Conservation (phyloP, 2,888 invertebrate species). For the Geophilus truncorum region DNA sequence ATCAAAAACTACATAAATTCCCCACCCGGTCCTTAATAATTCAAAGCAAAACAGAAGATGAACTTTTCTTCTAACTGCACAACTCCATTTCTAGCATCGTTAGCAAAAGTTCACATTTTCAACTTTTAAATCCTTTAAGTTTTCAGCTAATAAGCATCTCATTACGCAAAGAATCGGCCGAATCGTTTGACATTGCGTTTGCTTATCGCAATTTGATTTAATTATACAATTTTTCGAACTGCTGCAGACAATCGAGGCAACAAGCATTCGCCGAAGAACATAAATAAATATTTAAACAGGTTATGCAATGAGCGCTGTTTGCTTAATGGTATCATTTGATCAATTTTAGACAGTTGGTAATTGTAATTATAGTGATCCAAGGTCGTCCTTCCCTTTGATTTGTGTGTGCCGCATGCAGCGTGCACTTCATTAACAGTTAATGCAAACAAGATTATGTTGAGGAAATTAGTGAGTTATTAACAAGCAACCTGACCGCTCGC, state of each 20-base stretch:
- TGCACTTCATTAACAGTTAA: conserved; percentile 21
- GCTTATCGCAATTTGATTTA: too few species aligned
- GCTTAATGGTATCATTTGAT: background rate
- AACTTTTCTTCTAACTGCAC: too few species aligned
- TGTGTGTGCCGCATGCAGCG: conserved; percentile 27
- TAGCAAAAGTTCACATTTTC: too few species aligned
- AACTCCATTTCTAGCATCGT: too few species aligned
- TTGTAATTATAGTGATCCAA: conserved; percentile 18
- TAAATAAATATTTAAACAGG: background rate
- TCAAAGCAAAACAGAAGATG: too few species aligned
- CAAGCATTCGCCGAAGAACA: background rate
- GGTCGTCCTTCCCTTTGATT: conserved; percentile 9
- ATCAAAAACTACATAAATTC: too few species aligned
- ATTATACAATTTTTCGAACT: too few species aligned
- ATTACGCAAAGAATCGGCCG: too few species aligned
- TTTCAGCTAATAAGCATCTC: too few species aligned
- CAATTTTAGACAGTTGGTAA: background rate
- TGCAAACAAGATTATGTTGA: conserved; percentile 15
- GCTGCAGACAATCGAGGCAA: background rate
- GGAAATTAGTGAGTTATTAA: conserved; percentile 24
- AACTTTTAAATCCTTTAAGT: too few species aligned
- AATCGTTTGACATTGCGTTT: too few species aligned
- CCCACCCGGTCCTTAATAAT: too few species aligned
- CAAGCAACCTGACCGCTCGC: conserved; percentile 23
- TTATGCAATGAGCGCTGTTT: background rate